Conservation (phyloP, 2,888 invertebrate genomes). For the Drosophila hamatofila region DNA sequence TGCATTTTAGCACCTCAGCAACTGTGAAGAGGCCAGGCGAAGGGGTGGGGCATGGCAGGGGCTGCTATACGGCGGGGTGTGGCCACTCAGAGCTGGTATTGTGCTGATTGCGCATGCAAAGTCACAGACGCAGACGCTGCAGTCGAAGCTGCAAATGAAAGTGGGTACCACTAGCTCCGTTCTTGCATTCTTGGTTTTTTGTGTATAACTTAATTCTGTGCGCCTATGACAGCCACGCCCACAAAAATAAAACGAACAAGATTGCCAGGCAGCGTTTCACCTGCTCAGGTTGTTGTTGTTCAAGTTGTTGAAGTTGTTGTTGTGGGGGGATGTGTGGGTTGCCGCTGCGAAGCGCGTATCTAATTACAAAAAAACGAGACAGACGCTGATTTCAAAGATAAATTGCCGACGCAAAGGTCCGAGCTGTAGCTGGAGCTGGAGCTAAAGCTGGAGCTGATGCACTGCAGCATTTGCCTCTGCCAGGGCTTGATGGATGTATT, state of each 20-base stretch:
- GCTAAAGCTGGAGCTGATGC: slow-evolving; percentile 23
- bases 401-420: slow-evolving; percentile 69
- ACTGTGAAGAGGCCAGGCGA: slow-evolving; percentile 11
- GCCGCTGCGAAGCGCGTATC: slow-evolving; percentile 65
- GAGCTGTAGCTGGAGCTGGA: slow-evolving; percentile 21
- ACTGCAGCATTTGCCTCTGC: slow-evolving; percentile 40
- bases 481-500: slow-evolving; percentile 69
- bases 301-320: slow-evolving; percentile 26
- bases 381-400: slow-evolving; percentile 80
- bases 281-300: slow-evolving; percentile 35
- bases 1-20: slow-evolving; percentile 77
- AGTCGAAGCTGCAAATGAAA: slow-evolving; percentile 52
- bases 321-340: slow-evolving; percentile 66
- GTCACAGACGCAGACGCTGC: slow-evolving; percentile 64
- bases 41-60: neutral
- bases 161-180: slow-evolving; percentile 38
- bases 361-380: slow-evolving; percentile 76
- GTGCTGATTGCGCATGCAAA: slow-evolving; percentile 80
- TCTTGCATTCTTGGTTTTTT: slow-evolving; percentile 53
- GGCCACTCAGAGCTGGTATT: slow-evolving; percentile 48
- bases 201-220: slow-evolving; percentile 76
- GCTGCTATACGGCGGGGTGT: slow-evolving; percentile 30
- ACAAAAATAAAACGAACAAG: slow-evolving; percentile 48
- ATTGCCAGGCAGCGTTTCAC: slow-evolving; percentile 52
- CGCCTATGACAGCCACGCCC: slow-evolving; percentile 68